Conservation (phyloP, 2,888 invertebrate species). For the Barypeithes pellucidus region DNA sequence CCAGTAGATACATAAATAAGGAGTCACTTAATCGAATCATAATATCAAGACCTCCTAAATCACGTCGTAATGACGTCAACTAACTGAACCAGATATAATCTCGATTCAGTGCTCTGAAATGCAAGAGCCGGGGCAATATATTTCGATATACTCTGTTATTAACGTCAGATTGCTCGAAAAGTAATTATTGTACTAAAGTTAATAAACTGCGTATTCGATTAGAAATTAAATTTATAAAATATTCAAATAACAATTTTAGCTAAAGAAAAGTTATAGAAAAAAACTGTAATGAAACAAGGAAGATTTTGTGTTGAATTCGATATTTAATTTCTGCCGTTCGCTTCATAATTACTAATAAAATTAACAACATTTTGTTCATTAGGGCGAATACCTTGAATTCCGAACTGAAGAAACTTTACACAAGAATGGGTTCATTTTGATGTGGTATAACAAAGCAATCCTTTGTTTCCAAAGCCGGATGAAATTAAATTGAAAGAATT, state of each 20-base stretch:
- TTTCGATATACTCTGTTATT: conserved; percentile 22
- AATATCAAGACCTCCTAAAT: conserved; percentile 7
- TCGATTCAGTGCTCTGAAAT: conserved; percentile 13
- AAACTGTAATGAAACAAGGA: neutral
- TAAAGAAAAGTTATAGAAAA: too few relatives aligned
- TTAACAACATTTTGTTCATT: conserved; percentile 9
- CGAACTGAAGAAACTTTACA: conserved; percentile 1
- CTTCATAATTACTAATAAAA: conserved; percentile 2
- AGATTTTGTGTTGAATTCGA: neutral
- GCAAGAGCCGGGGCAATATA: conserved; percentile 15
- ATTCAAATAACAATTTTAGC: too few relatives aligned
- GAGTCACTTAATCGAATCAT: conserved; percentile 1
- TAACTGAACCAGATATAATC: conserved; percentile 24
- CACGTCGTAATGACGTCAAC: conserved; percentile 1
- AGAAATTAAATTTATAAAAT: too few relatives aligned
- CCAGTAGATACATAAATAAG: neutral
- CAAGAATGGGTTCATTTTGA: conserved; percentile 19
- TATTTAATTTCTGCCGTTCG: neutral
- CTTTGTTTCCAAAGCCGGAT: neutral
- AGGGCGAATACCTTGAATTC: conserved; percentile 10
- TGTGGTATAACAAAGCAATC: conserved; percentile 1
- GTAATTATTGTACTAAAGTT: conserved; percentile 21
- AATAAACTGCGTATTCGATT: too few relatives aligned
- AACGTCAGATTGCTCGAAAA: conserved; percentile 9
- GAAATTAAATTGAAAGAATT: conserved; percentile 8